Evolutionary conservation across 1,140 invertebrate species (phyloP).

Genomic region (Ericerus pela): DNA sequence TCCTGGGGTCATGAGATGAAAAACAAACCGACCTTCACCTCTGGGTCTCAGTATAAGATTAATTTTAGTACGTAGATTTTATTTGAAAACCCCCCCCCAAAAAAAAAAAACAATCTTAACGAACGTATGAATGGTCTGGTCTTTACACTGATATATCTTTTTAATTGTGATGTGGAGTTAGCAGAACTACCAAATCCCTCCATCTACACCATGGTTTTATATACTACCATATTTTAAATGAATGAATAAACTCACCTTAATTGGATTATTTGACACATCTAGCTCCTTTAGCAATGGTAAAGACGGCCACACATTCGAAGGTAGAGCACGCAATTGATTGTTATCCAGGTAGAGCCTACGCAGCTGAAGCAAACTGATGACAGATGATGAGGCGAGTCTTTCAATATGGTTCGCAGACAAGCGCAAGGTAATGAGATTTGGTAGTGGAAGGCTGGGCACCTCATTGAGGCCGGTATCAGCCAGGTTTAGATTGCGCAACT

Average conservation of each 20-base stretch:
- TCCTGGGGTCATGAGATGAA: too few relatives aligned
- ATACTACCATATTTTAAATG: too few relatives aligned
- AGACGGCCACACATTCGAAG: constrained; percentile 42
- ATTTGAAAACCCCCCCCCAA: too few relatives aligned
- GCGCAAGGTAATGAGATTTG: constrained; percentile 55
- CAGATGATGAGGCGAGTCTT: constrained; percentile 40
- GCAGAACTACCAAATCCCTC: too few relatives aligned
- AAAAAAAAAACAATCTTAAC: too few relatives aligned
- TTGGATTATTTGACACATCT: constrained; percentile 47
- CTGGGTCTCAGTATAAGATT: too few relatives aligned
- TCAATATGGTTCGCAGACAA: constrained; percentile 56
- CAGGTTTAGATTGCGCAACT: constrained; percentile 56
- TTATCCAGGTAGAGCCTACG: constrained; percentile 47
- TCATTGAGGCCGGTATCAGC: constrained; percentile 54
- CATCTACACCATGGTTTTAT: too few relatives aligned
- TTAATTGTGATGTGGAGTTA: too few relatives aligned
- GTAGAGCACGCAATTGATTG: constrained; percentile 47
- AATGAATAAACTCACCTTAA: constrained; percentile 42
- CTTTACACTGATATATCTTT: too few relatives aligned
- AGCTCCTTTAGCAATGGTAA: constrained; percentile 41
- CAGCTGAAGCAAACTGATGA: constrained; percentile 44
- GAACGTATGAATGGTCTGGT: too few relatives aligned
- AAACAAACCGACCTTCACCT: too few relatives aligned
- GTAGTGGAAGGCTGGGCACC: constrained; percentile 53
- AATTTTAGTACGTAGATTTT: too few relatives aligned